Evolutionary conservation across 2,797 vertebrate genomes (phyloP), one percentile per base, ranked within the genome.

Genomic region (Rhyacichthys aspro): DNA sequence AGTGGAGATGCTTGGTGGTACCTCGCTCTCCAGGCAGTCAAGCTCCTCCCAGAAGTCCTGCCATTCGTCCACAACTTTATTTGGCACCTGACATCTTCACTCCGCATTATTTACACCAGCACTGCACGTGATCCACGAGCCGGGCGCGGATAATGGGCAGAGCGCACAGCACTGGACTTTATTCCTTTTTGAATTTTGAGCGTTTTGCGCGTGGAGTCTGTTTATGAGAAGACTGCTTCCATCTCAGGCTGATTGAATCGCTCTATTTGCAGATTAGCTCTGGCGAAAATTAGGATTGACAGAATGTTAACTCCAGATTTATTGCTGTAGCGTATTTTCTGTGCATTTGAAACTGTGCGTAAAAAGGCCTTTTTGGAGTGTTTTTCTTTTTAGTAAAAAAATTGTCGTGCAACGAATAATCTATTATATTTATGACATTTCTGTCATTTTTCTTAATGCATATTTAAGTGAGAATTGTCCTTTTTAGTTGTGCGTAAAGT

Each of bases 21-120:
- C 83, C 82, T 82, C 82, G 54, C 59, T 70, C 73, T 70, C 78
- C 72, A 36, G 67, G 47, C 68, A 52, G 49, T 59, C 68, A 86
- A 68, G 83, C 93, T 92, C 93, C 93, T 90, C 92, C 93, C 92
- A 89, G 70, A 87, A 68, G 62, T 82, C 74, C 63, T 79, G 78
- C 85, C 58, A 91, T 92, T 92, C 86, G 87, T 76, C 55, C 53
- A 85, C 70, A 85, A 85, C 64, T 87, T 86, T 82, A 69, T 86
- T 81, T 76, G 68, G 55, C 67, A 44, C 49, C 71, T 74, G 50
- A 55, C 63, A 62, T 78, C 63, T 63, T 68, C 82, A 74, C 23
- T 54, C 60, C 76, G 83, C 78, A 72, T 84, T 53, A 74, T 80
- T 72, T 59, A 7, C 46, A 17, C 17, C 54, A 50, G 34, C 19